Conservation (phyloP, 1,140 invertebrate species). For the Drosophila pseudoananassae region DNA sequence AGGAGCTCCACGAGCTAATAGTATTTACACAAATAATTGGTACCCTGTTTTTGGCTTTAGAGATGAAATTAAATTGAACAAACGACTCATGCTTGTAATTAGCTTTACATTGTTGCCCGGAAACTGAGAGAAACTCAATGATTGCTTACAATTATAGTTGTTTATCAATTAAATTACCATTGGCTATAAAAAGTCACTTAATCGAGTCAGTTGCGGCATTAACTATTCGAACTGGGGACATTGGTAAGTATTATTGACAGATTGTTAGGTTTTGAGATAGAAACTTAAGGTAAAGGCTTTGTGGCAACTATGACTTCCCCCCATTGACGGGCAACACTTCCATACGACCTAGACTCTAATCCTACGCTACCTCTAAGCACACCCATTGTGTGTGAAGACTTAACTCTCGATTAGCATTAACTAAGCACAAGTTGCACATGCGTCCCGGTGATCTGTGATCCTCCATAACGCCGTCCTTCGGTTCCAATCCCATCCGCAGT, state of each 20-base stretch:
- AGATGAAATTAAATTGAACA: constrained; percentile 8
- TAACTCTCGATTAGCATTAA: constrained; percentile 70
- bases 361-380: constrained; percentile 64
- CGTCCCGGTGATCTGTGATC: constrained; percentile 68
- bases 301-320: constrained; percentile 13
- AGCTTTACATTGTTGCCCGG: constrained; percentile 34
- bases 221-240: background rate
- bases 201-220: background rate
- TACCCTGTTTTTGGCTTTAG: constrained; percentile 36
- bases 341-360: constrained; percentile 26
- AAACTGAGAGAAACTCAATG: constrained; percentile 14
- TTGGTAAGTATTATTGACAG: no score
- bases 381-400: constrained; percentile 75
- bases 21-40: constrained; percentile 21
- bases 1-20: background rate
- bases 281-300: background rate
- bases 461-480: constrained; percentile 21
- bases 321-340: constrained; percentile 10
- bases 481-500: background rate
- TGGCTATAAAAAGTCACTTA: background rate
- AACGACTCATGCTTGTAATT: constrained; percentile 7
- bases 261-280: background rate
- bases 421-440: constrained; percentile 55
- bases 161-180: constrained; percentile 18
- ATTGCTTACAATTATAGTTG: background rate